phyloP scores from a whole-genome alignment of 2,888 invertebrate species.

The Catocala nupta region DNA sequence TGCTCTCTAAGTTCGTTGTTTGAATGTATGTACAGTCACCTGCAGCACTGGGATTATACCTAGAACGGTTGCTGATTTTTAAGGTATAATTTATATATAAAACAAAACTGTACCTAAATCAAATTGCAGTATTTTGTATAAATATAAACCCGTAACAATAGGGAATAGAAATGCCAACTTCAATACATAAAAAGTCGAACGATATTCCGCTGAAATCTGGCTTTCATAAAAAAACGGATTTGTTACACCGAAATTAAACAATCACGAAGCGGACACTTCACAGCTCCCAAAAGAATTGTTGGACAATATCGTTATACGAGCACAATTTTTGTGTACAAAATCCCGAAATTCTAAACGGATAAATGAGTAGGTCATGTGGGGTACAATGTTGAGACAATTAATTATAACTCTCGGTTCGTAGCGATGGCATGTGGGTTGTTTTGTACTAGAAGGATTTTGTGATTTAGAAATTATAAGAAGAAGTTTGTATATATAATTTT shows the following conservation, averaged over 20 bases:
- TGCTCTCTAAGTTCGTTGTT: too few relatives aligned
- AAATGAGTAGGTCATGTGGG: constrained; percentile 55
- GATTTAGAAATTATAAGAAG: too few relatives aligned
- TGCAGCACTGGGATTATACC: too few relatives aligned
- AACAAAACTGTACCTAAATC: too few relatives aligned
- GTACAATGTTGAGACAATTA: constrained; percentile 59
- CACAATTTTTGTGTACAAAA: constrained; percentile 44
- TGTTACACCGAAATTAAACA: constrained; percentile 40
- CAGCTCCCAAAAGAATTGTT: constrained; percentile 50
- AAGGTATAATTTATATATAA: too few relatives aligned
- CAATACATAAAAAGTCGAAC: constrained; percentile 19
- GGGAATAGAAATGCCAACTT: too few relatives aligned
- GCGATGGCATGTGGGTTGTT: constrained; percentile 4
- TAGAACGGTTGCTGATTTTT: too few relatives aligned
- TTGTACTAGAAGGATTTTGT: background rate
- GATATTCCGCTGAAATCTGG: constrained; percentile 20
- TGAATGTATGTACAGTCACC: too few relatives aligned
- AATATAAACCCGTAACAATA: too few relatives aligned
- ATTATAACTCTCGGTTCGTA: constrained; percentile 50
- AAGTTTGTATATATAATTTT: too few relatives aligned
- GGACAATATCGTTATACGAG: constrained; percentile 50
- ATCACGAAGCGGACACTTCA: constrained; percentile 38
- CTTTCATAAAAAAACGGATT: constrained; percentile 21
- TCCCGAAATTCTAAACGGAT: constrained; percentile 53
- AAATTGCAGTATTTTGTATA: too few relatives aligned